Evolutionary conservation across 2,113 vertebrate genomes (phyloP), one percentile per base, ranked within the genome.

Genomic region (Clarias macrocephalus): DNA sequence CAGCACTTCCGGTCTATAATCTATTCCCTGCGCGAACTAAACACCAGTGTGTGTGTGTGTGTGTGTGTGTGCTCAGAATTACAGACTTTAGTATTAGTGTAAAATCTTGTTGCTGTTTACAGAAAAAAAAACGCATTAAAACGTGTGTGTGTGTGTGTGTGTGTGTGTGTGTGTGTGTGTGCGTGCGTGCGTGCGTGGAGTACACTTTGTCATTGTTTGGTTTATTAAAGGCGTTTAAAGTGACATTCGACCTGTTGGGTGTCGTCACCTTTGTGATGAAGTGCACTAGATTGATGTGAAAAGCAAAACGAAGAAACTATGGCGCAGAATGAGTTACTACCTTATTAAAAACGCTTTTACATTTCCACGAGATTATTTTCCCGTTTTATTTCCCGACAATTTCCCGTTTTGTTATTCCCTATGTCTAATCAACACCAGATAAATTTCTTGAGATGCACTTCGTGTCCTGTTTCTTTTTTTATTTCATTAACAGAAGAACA

Each of bases 201-300:
- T 84, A 84, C 52, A 84, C 33, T 72, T 68, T 57, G 80, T 65
- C 80, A 59, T 54, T 83, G 63, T 83, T 52, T 83, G 66, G 66
- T 84, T 72, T 37, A 84, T 84, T 84, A 84, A 84, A 84, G 54
- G 66, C 19, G 54, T 84, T 52, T 48, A 25, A 83, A 83, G n/a
- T 83, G 62, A 83, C 82, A 56, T 37, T 1, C 52, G 16, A 63
- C 21, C 15, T 82, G 30, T 65, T 63, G 28, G 23, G 25, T 56
- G 52, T 79, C 52, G 52, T 79, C n/a, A 16, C 13, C 28, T 79
- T 28, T 80, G 56, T 80, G 28, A 60, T 23, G 11, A 80, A 60
- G 54, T 80, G 75, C 48, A 77, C 52, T 30, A 30, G n/a, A 30
- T n/a, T n/a, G 4, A 52, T 15, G 23, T 54, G 75, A 76, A 76